A percentile compares a stretch with the other conserved stretches of the same genome.
Conservation (phyloP, 2,888 invertebrate species). For the Pseudanteris insignis region DNA sequence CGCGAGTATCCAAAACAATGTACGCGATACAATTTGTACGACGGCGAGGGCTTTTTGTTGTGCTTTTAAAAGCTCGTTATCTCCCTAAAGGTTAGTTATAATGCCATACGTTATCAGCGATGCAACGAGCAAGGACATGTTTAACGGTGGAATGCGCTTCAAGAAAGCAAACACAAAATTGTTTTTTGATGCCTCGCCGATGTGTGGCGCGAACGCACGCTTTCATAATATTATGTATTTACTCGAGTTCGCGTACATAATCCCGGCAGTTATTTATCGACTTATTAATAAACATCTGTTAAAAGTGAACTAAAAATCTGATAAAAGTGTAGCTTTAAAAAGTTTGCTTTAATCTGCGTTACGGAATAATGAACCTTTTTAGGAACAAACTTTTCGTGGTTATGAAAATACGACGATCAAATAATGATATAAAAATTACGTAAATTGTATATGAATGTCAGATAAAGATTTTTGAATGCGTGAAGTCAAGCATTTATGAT, state of each 20-base stretch:
- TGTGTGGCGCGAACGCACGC: slow-evolving; percentile 4
- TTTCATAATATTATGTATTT: not conserved
- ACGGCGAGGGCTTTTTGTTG: slow-evolving; percentile 24
- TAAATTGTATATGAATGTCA: too few species aligned
- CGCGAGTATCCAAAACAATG: slow-evolving; percentile 30
- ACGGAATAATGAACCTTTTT: too few species aligned
- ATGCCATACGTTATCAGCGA: slow-evolving; percentile 19
- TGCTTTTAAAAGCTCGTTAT: slow-evolving; percentile 35
- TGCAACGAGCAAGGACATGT: slow-evolving; percentile 8
- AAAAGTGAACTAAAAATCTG: too few species aligned
- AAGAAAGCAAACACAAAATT: slow-evolving; percentile 20
- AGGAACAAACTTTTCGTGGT: too few species aligned
- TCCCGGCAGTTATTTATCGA: too few species aligned
- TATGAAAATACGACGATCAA: too few species aligned
- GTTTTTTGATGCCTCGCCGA: slow-evolving; percentile 12
- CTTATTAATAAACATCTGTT: too few species aligned
- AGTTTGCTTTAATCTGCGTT: too few species aligned
- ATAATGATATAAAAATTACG: too few species aligned
- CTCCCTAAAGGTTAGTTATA: slow-evolving; percentile 31
- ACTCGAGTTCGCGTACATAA: not conserved
- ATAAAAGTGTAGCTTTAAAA: too few species aligned
- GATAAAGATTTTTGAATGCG: too few species aligned
- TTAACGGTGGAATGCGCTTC: slow-evolving; percentile 19
- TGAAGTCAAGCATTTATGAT: too few species aligned
- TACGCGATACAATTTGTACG: slow-evolving; percentile 26